Percentiles rank a stretch among this genome's conserved stretches.
Evolutionary conservation across 2,888 invertebrate genomes (phyloP).

Genomic region (Pterostichus madidus): DNA sequence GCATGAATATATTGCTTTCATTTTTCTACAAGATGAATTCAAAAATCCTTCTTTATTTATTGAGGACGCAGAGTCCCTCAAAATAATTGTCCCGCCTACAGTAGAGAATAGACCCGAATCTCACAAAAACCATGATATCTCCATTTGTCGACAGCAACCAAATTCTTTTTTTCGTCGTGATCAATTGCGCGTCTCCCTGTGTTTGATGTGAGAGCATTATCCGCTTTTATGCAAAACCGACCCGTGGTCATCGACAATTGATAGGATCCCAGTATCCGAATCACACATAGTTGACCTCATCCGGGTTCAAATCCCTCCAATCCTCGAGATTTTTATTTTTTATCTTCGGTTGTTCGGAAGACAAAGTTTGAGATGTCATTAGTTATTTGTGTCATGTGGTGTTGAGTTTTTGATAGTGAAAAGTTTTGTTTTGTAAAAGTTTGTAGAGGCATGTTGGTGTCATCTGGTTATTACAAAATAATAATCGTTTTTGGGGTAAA

Average conservation of each 20-base stretch:
- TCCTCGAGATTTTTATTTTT: constrained; percentile 27
- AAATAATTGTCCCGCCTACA: no score
- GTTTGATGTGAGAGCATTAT: constrained; percentile 29
- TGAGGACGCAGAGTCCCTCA: background rate
- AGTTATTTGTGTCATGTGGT: constrained; percentile 12
- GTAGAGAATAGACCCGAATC: background rate
- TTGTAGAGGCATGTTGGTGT: no score
- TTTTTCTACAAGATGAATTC: background rate
- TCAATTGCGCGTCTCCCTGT: constrained; percentile 21
- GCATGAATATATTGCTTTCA: no score
- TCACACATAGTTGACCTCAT: constrained; percentile 27
- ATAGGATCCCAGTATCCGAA: constrained; percentile 14
- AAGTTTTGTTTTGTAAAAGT: background rate
- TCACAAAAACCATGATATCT: constrained; percentile 7
- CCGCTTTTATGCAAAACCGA: constrained; percentile 40
- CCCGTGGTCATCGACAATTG: constrained; percentile 16
- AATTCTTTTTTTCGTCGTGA: constrained; percentile 31
- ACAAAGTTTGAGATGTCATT: constrained; percentile 34
- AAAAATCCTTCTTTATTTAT: background rate
- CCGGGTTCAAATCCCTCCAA: constrained; percentile 18
- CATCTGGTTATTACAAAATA: no score
- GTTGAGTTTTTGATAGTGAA: constrained; percentile 11
- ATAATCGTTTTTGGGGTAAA: no score
- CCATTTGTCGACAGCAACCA: background rate
- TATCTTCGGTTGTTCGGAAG: background rate